Evolutionary conservation across 2,888 invertebrate genomes (phyloP), one percentile per base, ranked within the genome.

Genomic region (Drosophila subquinaria): DNA sequence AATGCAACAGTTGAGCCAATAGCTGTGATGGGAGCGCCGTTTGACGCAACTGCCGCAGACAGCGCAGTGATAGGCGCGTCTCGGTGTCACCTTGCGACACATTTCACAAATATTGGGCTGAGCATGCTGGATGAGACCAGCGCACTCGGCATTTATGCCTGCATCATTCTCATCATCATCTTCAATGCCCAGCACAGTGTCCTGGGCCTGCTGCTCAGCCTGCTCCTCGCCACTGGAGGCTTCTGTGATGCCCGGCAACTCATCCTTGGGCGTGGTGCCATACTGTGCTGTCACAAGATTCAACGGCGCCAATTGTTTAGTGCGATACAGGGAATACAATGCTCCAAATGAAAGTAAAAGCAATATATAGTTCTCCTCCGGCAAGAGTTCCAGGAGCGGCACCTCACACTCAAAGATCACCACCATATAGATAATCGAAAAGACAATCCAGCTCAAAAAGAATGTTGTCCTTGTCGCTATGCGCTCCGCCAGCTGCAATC

Each of bases 1-100:
- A 73, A 98, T 95, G 92, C 98, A 98, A 90, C 96, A 97, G 88
- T 97, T 95, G 93, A 97, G 94, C 96, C 97, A 97, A 90, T 95
- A 95, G 90, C 97, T 96, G 93, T 97, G 96, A 92, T 96, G 96
- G 90, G 96, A 96, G 83, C 96, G 94, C 77, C 96, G 95, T 72
- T 95, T 94, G 23, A 97, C 95, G 92, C 97, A 97, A 52, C 95
- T 95, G 90, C 97, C 95, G 92, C 98, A 98, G 63, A 96, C 94
- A 76, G 94, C 94, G 91, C 98, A 98, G 90, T 97, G 97, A 89
- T 95, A 81, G 42, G 96, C 95, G 79, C 96, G 95, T 0, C 96
- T 94, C 2, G 95, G 95, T 11, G 94, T 93, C 75, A 94, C 94
- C 83, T 94, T 94, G 35, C 94, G 94, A 82, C 96, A 95, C 2